Evolutionary conservation across 2,797 vertebrate genomes (phyloP), one percentile per base, ranked within the genome.

Genomic region (Notolepis coatsorum): DNA sequence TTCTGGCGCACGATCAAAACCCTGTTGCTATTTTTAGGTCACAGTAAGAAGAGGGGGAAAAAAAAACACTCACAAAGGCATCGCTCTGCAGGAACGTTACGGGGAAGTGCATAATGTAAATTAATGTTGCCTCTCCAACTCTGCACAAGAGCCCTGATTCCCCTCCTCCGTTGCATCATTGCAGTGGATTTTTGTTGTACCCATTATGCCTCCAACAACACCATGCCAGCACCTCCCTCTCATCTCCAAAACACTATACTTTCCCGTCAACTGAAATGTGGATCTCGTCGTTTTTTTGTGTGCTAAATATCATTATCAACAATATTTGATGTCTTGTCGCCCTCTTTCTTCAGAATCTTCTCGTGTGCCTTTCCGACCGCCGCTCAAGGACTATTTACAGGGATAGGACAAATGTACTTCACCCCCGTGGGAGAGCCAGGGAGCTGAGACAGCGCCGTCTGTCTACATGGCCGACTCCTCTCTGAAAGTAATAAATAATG

Each of bases 1-100:
- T 98, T 97, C 94, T 97, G 96, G 96, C 94, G 92, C 92, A 88
- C 94, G 94, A 98, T 97, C 95, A 96, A 96, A 88, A 95, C 95
- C 94, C 92, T 92, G 93, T 77, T 95, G 94, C 97, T 98, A 98
- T 98, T 98, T 98, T 97, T 98, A 97, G 97, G 92, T 93, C 93
- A 89, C 91, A 92, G 93, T 92, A 79, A 68, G 89, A 93, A 65
- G 67, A 76, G 59, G 68, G 51, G 18, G 17, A 31, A 18, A 51
- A 88, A 90, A 92, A 92, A 90, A 92, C 93, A 95, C 93, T 94
- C 93, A 95, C 94, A 94, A 95, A 96, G 92, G 90, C 93, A 95
- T 94, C 92, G 93, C 84, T 88, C 89, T n/a, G n/a, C n/a, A 92
- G 91, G 91, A 95, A 93, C 92, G 85, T 90, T 93, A 93, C 83